Conservation (phyloP, 2,113 vertebrate genomes). For the Triplophysa dalaica region DNA sequence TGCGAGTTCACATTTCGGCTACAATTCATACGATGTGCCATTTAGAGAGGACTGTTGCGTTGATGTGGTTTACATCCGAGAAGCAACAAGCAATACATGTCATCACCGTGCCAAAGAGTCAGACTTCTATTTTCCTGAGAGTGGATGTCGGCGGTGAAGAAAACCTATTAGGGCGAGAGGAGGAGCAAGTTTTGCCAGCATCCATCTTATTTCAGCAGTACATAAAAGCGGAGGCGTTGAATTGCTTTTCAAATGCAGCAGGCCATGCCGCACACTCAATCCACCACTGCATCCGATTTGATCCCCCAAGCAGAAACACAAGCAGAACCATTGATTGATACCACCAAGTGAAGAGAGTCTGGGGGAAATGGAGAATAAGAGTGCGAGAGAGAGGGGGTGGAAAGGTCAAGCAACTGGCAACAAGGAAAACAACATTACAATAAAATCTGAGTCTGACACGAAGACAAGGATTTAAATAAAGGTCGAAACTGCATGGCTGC, state of each 20-base stretch:
- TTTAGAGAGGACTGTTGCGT: slow-evolving; percentile 48
- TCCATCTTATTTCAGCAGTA: slow-evolving; percentile 70
- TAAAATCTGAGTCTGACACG: slow-evolving; percentile 53
- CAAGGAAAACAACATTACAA: slow-evolving; percentile 58
- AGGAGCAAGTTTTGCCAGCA: slow-evolving; percentile 61
- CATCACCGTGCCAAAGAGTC: slow-evolving; percentile 63
- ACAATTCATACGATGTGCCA: slow-evolving; percentile 21
- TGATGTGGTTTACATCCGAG: slow-evolving; percentile 41
- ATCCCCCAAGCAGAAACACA: slow-evolving; percentile 69
- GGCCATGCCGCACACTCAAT: slow-evolving; percentile 67
- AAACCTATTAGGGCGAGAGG: slow-evolving; percentile 66
- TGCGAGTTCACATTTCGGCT: slow-evolving; percentile 23
- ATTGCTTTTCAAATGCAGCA: slow-evolving; percentile 69
- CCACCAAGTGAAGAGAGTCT: slow-evolving; percentile 64
- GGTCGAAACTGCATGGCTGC: slow-evolving; percentile 46
- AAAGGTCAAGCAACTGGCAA: slow-evolving; percentile 48
- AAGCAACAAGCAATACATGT: slow-evolving; percentile 55
- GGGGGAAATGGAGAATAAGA: slow-evolving; percentile 53
- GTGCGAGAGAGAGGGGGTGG: slow-evolving; percentile 47
- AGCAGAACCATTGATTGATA: slow-evolving; percentile 76
- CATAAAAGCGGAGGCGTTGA: slow-evolving; percentile 66
- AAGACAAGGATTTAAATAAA: slow-evolving; percentile 49
- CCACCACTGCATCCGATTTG: slow-evolving; percentile 68
- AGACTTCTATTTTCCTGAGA: slow-evolving; percentile 66
- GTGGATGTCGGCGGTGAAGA: slow-evolving; percentile 64